Base-by-base conservation (phyloP, 2,797 vertebrate genomes). In the Bradypodion ventrale region DNA sequence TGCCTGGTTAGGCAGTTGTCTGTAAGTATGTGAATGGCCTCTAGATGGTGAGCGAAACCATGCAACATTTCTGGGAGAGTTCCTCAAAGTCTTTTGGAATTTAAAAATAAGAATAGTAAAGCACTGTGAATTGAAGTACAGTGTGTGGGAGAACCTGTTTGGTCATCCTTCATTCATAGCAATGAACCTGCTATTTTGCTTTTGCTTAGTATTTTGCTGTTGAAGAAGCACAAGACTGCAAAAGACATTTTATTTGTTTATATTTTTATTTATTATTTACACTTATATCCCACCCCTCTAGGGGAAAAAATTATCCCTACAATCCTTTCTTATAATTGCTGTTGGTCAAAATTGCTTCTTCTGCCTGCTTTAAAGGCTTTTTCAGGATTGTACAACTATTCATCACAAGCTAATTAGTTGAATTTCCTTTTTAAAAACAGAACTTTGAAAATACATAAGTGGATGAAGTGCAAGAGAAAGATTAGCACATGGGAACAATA, bases 41-140 rank as follows among this genome's bases (percentile, higher is more conserved):
- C 62, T 77, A 82, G 79, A 62, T 56, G 84, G 79, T 70, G 79
- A 25, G 62, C 52, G 60, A 85, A n/a, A 19, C 79, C 52, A 62
- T 40, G 56, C 65, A 85, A 85, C 79, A 5, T 49, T 77, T 23
- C 12, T 42, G 1, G 40, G n/a, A 77, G 37, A 1, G 2, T 6
- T 15, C n/a, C n/a, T 56, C 46, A 49, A 7, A 16, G 15, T 19
- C 19, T 56, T 16, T 56, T 21, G 5, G 15, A 21, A 56, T 74
- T 74, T 37, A 65, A 63, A 85, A 49, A 23, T 46, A 4, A 13
- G 65, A 75, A 72, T 1, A 29, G 5, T 59, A 10, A 37, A 46
- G 19, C 40, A 25, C 2, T 1, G 27, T 25, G 25, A n/a, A 70
- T 12, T 40, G n/a, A 79, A 35, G 40, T 40, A 56, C 42, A 66